Percentiles rank a stretch among this genome's conserved stretches.
phyloP scores from a whole-genome alignment of 2,797 vertebrate species.

The Sitta carolinensis region DNA sequence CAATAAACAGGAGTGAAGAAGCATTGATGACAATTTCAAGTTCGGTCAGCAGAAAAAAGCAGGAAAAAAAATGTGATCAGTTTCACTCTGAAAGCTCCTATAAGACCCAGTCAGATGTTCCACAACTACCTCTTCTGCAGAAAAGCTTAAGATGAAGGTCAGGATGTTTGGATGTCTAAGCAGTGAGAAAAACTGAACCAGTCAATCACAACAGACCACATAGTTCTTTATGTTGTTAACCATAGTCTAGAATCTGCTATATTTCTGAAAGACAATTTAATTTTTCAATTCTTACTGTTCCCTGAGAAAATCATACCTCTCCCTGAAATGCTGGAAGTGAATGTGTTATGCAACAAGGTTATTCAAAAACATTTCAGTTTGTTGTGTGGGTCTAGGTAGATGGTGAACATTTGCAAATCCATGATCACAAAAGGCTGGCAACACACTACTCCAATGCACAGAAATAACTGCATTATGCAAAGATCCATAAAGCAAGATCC shows the following conservation, averaged over 20 bases:
- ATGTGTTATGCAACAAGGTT: not conserved
- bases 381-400: not conserved
- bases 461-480: not conserved
- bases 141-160: not conserved
- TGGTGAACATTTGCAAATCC: not conserved
- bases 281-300: not conserved
- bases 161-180: not conserved
- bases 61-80: not conserved
- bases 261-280: not conserved
- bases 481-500: not conserved
- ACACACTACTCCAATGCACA: not conserved
- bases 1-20: not conserved
- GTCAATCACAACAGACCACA: accelerated
- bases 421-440: not conserved
- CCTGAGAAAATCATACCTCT: not conserved
- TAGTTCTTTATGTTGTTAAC: not conserved
- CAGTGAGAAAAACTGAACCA: not conserved
- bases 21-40: not conserved
- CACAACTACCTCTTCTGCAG: not conserved
- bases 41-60: not conserved
- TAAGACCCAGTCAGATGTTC: not conserved
- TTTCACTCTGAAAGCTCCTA: not conserved
- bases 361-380: not conserved
- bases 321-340: not conserved
- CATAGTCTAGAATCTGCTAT: not conserved